Conservation (phyloP, 1,140 invertebrate genomes). For the Brachionus angularis region DNA sequence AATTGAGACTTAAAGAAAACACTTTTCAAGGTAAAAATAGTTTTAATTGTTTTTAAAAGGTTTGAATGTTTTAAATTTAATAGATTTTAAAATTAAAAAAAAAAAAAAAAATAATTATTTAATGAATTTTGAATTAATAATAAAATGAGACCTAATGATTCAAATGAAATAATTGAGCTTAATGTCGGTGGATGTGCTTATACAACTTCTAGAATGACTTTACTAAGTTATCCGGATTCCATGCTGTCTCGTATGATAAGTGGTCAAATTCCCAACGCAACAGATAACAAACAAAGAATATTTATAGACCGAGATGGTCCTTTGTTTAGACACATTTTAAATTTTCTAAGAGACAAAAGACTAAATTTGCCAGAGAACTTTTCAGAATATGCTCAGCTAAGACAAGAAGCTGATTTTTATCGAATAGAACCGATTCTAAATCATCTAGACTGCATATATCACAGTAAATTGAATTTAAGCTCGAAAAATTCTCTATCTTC, state of each 20-base stretch:
- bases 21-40: no score
- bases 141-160: conserved; percentile 34
- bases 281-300: conserved; percentile 8
- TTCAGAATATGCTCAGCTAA: conserved; percentile 43
- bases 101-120: background rate
- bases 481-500: background rate
- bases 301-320: conserved; percentile 46
- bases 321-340: conserved; percentile 47
- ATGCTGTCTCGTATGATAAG: conserved; percentile 48
- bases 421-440: conserved; percentile 46
- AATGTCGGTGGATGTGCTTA: conserved; percentile 48
- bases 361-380: conserved; percentile 46
- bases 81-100: no score
- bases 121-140: background rate
- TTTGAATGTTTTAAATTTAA: no score
- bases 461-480: conserved; percentile 15
- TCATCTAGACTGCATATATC: conserved; percentile 8
- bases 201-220: conserved; percentile 47
- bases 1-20: no score
- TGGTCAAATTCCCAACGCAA: conserved; percentile 42
- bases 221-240: conserved; percentile 47
- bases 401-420: conserved; percentile 47
- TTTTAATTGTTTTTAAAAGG: no score
- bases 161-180: conserved; percentile 46
- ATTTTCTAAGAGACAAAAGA: conserved; percentile 45